Evolutionary conservation across 1,140 invertebrate genomes (phyloP), one percentile per base, ranked within the genome.

Genomic region (Eufriesea mexicana): DNA sequence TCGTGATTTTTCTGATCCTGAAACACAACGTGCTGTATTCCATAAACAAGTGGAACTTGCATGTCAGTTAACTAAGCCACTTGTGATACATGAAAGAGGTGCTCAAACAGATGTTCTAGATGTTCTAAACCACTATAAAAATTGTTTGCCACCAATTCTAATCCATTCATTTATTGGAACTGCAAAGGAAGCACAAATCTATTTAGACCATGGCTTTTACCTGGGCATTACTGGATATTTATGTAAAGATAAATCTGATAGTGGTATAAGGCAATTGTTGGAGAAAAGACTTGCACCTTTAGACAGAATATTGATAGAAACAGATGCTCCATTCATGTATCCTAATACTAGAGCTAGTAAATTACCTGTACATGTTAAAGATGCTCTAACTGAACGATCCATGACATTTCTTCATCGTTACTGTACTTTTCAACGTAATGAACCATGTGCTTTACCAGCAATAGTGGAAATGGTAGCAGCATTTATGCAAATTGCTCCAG

Each of bases 301-400:
- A 84, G 98, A 99, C 88, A 96, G 96, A 92, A 94, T 99, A 71
- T 91, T 99, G 51, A 96, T 99, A 2, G 98, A 99, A 94, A 98
- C 98, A 5, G 98, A 99, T 95, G 97, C 98, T 16, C 98, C 98
- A 0, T 99, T 98, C 91, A 98, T 99, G 98, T 99, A 98, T 93
- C 98, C 98, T 0, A 99, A 99, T 92, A 98, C 98, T 66, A 95
- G 98, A 92, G 98, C 98, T 73, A 98, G 98, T 28, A 99, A 99
- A 93, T 93, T 99, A 88, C 97, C 98, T 49, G 92, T 96, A 77
- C 96, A 97, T 91, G 96, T 99, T 9, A 99, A 98, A 94, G 96
- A 97, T 89, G 96, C 96, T 62, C 94, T 99, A 67, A 98, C 98
- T 14, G 97, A 98, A 94, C 96, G 97, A 95, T 98, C 96, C n/a